Base-by-base conservation (phyloP, 2,113 vertebrate genomes). In the Limnothrissa miodon region DNA sequence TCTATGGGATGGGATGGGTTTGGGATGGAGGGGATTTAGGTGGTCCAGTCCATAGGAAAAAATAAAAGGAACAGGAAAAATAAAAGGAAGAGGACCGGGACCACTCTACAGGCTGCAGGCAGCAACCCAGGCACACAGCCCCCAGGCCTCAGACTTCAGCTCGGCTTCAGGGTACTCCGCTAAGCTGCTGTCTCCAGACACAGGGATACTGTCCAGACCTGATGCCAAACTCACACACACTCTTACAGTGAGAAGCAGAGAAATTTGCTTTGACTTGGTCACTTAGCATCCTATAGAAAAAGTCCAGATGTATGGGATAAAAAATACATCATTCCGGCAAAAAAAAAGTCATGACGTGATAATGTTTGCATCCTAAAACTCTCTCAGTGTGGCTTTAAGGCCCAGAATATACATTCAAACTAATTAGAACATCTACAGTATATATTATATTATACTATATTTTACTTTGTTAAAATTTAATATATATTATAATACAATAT, bases 1-100 rank as follows among this genome's bases (percentile, higher is more conserved):
- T 45, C 17, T 25, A 8, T 33, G 25, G 59, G 59, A 66, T 25
- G n/a, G 15, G 51, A 51, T 5, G 62, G 82, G 82, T 33, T 17
- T 80, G 23, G n/a, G n/a, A 42, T 42, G 42, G 42, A 42, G 33
- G 62, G 79, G 56, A 45, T 81, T 79, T 74, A 78, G 78, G 39
- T 80, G 85, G 45, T 82, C 39, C 48, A 59, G 74, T 86, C 87
- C 78, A 81, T 87, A 82, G 70, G 81, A n/a, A n/a, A n/a, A n/a
- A n/a, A n/a, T n/a, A n/a, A n/a, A n/a, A n/a, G n/a, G n/a, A n/a
- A n/a, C n/a, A n/a, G 53, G 56, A 9, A 2, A 33, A 66, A 29
- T 66, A 25, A 56, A 25, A 29, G 33, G 25, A n/a, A 66, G 59
- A 66, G 11, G 59, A 1, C 25, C 29, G 51, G 45, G 29, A 19